Evolutionary conservation across 1,140 invertebrate species (phyloP).

Genomic region (Apocrypta bakeri): DNA sequence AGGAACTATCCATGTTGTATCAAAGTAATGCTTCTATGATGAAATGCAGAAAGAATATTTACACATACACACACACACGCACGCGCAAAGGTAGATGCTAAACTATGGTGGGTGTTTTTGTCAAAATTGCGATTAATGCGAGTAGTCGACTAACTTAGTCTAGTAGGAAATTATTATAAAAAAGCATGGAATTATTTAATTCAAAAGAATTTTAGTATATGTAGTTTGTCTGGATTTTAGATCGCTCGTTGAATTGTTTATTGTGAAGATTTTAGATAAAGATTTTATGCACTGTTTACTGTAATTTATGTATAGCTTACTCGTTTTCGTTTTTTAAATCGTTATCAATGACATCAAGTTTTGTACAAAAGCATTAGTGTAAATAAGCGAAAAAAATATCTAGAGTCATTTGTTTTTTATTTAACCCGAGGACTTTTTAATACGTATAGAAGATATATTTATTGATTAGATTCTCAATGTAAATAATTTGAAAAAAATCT

Average conservation of each 20-base stretch:
- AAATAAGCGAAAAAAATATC: conserved; percentile 19
- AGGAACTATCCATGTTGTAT: neutral
- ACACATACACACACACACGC: neutral
- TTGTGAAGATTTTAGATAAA: conserved; percentile 12
- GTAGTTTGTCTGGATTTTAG: conserved; percentile 14
- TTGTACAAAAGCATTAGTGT: conserved; percentile 35
- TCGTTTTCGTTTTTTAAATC: conserved; percentile 31
- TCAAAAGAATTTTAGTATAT: neutral
- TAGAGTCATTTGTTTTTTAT: neutral
- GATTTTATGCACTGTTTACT: conserved; percentile 36
- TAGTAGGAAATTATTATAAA: neutral
- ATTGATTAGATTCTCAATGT: conserved; percentile 3
- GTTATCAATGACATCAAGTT: conserved; percentile 28
- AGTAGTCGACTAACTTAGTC: neutral
- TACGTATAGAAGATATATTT: conserved; percentile 32
- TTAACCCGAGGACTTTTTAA: conserved; percentile 11
- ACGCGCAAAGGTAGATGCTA: too few species aligned
- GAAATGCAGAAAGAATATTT: neutral
- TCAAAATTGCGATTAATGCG: neutral
- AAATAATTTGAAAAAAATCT: conserved; percentile 5
- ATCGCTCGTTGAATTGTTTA: conserved; percentile 21
- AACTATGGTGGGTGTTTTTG: neutral
- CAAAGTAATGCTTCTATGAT: neutral
- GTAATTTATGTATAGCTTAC: conserved; percentile 30
- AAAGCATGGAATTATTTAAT: neutral